These are phyloP conservation scores for Oxyteleia sp. DNA, from an alignment of 2,888 invertebrate genomes.

Conservation along the genomic window DNA sequence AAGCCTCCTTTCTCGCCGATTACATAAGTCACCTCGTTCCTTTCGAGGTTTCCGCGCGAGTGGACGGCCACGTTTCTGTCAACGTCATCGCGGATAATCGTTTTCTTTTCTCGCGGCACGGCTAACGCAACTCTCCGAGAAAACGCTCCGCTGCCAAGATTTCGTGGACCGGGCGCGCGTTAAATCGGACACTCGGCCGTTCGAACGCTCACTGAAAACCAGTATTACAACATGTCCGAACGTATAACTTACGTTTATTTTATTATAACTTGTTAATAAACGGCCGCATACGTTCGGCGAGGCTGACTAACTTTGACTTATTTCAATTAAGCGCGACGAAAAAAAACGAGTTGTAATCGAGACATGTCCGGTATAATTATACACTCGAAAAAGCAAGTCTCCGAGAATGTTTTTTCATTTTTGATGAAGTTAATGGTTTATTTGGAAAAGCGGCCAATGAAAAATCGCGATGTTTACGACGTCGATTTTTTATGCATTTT, in stretches of 20 bases:
- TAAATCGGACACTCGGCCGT: slow-evolving; percentile 44
- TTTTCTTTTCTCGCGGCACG: slow-evolving; percentile 65
- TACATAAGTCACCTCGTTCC: slow-evolving; percentile 70
- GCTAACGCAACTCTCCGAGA: slow-evolving; percentile 60
- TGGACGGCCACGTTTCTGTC: slow-evolving; percentile 72
- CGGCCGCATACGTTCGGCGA: slow-evolving; percentile 11
- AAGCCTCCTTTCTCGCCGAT: slow-evolving; percentile 60
- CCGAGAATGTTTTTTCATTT: no score
- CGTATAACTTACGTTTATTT: slow-evolving; percentile 48
- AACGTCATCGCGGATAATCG: slow-evolving; percentile 75
- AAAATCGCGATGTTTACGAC: no score
- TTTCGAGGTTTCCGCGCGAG: slow-evolving; percentile 72
- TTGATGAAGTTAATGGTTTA: no score
- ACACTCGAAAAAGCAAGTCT: no score
- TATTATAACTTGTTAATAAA: slow-evolving; percentile 38
- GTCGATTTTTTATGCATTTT: no score
- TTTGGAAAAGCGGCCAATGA: no score
- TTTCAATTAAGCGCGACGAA: slow-evolving; percentile 21
- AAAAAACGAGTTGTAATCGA: no score
- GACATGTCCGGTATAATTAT: no score
- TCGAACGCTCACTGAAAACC: slow-evolving; percentile 43
- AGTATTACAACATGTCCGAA: slow-evolving; percentile 57
- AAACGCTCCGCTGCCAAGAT: slow-evolving; percentile 61
- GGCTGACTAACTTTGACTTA: slow-evolving; percentile 26
- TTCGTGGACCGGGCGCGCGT: slow-evolving; percentile 52